Conservation (phyloP, 2,888 invertebrate genomes). For the Gerris lacustris region DNA sequence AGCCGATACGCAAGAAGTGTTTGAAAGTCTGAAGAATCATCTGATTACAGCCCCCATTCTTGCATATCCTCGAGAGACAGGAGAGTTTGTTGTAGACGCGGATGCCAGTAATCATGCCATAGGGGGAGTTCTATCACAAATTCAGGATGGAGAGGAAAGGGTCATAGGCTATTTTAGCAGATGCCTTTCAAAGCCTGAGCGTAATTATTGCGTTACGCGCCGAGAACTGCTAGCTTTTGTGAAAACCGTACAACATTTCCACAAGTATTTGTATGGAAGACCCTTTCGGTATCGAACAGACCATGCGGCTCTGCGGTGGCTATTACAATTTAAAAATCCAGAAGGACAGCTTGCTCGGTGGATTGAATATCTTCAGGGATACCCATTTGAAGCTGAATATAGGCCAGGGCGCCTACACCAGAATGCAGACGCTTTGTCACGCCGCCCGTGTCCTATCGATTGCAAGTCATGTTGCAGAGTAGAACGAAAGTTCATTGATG, state of each 20-base stretch:
- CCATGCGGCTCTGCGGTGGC: conserved; percentile 4
- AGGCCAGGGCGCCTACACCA: conserved; percentile 24
- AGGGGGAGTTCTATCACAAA: not conserved
- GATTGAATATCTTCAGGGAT: not conserved
- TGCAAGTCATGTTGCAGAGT: conserved; percentile 14
- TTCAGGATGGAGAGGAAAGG: not conserved
- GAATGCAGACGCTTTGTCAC: conserved; percentile 29
- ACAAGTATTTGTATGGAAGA: conserved; percentile 12
- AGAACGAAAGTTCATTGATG: not conserved
- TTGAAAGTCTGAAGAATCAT: not conserved
- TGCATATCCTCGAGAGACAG: not conserved
- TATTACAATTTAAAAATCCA: conserved; percentile 7
- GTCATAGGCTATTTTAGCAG: not conserved
- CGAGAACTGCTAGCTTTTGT: not conserved
- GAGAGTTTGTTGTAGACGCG: conserved; percentile 5
- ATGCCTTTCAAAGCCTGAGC: not conserved
- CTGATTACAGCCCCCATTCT: not conserved
- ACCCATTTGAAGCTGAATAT: conserved; percentile 2
- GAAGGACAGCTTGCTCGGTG: conserved; percentile 10
- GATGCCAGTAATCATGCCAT: conserved; percentile 5
- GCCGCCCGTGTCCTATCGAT: conserved; percentile 24
- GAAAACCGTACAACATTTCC: conserved; percentile 7
- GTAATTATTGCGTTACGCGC: not conserved
- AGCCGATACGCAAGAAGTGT: not conserved
- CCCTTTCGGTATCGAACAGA: not conserved